Evolutionary conservation across 2,888 invertebrate genomes (phyloP), one percentile per base, ranked within the genome.

Genomic region (Tetranychus piercei): DNA sequence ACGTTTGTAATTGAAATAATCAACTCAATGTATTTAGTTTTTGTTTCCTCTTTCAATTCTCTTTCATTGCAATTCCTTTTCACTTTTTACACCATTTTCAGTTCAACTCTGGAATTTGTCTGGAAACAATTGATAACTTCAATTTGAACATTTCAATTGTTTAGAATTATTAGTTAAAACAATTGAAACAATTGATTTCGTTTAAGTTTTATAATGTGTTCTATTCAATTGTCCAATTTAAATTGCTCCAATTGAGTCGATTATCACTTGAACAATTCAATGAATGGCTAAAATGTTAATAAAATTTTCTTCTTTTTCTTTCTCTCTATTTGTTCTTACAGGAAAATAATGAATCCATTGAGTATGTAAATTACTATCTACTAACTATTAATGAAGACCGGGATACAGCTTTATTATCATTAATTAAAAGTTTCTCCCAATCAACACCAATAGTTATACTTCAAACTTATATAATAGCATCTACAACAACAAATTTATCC

Each of bases 381-480:
- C 78, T 80, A 76, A 81, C 80, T 79, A 78, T 80, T 18, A 75
- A 78, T n/a, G 79, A 79, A 73, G 79, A 79, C 76, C 77, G 80
- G 69, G 81, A 81, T 74, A 78, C 80, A 7, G 79, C 81, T 9
- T 77, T 80, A 70, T 77, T 81, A 43, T 79, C 80, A 15, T 77
- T 81, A 74, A 77, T 81, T 74, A 79, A 81, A 75, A 78, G 79
- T 72, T 80, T 81, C 76, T 78, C 80, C n/a, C 80, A 81, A 77
- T 81, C 81, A 72, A 79, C 80, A 3, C 80, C 80, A 15, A 81
- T 81, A 76, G 78, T 81, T n/a, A 77, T 81, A 11, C 78, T 81
- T 18, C 81, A 81, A 77, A 76, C 81, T 15, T 81, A 81, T 76
- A 80, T 81, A 45, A 75, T 81, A 66, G 78, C 79, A 75, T 69